Evolutionary conservation across 2,113 vertebrate genomes (phyloP).

Genomic region (Cairina moschata): DNA sequence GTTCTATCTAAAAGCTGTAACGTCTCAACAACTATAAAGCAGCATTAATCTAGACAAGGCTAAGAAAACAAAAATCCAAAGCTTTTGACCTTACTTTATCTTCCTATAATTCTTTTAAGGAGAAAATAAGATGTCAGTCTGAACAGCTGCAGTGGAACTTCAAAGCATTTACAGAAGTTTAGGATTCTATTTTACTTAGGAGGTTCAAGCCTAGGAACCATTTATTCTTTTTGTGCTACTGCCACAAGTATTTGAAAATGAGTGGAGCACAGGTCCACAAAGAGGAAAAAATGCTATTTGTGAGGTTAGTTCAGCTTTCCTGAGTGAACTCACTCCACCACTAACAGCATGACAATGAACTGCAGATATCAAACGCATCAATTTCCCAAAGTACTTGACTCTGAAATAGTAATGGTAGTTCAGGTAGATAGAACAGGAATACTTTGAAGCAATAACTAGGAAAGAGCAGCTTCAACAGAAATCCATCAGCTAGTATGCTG

Average conservation of each 20-base stretch:
- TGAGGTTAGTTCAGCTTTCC: conserved; percentile 46
- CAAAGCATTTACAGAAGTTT: not conserved
- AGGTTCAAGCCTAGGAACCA: not conserved
- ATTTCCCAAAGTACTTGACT: conserved; percentile 58
- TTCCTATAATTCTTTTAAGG: not conserved
- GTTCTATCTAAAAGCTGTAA: not conserved
- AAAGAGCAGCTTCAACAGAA: conserved; percentile 17
- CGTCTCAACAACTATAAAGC: not conserved
- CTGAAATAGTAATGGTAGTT: conserved; percentile 44
- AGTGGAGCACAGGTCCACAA: conserved; percentile 9
- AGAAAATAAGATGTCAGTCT: not conserved
- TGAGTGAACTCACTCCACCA: conserved; percentile 11
- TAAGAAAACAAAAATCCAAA: not conserved
- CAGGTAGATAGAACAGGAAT: conserved; percentile 29
- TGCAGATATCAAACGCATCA: conserved; percentile 44
- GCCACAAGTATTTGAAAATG: conserved; percentile 7
- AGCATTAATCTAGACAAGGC: not conserved
- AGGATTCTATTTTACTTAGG: not conserved
- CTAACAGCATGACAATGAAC: conserved; percentile 52
- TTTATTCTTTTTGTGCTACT: not conserved
- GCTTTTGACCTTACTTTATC: not conserved
- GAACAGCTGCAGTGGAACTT: not conserved
- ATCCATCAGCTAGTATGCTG: not conserved
- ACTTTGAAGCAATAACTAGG: conserved; percentile 25
- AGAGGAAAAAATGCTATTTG: not conserved